A percentile compares a stretch with the other conserved stretches of the same genome.
phyloP scores from a whole-genome alignment of 35 echinoderm and acorn worm species.

The Lytechinus variegatus region DNA sequence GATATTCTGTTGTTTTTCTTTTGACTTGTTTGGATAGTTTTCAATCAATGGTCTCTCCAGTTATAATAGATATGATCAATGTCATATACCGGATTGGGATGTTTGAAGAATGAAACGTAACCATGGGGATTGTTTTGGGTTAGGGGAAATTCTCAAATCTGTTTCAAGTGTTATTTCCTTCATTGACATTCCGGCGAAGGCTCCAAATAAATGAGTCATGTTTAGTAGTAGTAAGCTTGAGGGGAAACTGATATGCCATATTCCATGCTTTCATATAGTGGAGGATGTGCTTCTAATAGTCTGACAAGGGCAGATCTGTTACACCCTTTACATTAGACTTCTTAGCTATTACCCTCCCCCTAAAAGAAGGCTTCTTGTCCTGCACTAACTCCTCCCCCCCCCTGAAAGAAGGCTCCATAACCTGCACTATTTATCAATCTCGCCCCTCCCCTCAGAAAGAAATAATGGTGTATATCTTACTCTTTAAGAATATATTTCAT shows the following conservation, averaged over 20 bases:
- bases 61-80: neutral
- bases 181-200: neutral
- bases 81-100: constrained; percentile 1
- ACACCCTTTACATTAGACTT: neutral
- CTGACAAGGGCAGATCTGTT: neutral
- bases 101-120: neutral
- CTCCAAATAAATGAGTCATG: constrained; percentile 11
- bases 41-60: neutral
- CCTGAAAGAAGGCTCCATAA: too few species aligned
- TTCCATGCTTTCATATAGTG: neutral
- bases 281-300: constrained; percentile 18
- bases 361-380: neutral
- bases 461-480: too few species aligned
- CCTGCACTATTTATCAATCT: too few species aligned
- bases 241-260: constrained; percentile 2
- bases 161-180: constrained; percentile 42
- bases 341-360: neutral
- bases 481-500: too few species aligned
- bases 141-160: constrained; percentile 37
- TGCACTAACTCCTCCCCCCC: neutral
- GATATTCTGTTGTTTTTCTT: neutral
- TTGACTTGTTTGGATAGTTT: neutral
- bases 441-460: too few species aligned
- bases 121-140: neutral
- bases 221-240: neutral